Base-by-base conservation (phyloP, 2,113 vertebrate species). In the Lamprotornis superbus region DNA sequence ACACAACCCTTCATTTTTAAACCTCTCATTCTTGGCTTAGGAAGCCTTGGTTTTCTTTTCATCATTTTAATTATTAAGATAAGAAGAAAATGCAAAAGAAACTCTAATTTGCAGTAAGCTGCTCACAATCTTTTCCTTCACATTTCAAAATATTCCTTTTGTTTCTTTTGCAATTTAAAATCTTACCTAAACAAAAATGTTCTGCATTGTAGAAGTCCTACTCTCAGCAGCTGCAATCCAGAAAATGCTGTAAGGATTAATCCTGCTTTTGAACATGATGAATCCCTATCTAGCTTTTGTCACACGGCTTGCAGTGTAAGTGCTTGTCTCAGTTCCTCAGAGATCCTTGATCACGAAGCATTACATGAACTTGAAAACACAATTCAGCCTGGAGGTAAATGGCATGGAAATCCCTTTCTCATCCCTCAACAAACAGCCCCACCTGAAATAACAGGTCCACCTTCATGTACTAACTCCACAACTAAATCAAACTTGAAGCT, bases 51-150 rank as follows among this genome's bases (percentile, higher is more conserved):
- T 93, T 98, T 98, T 76, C 97, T 98, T 89, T 42, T 98, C 89
- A 96, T 98, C 61, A 95, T 97, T 94, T 87, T 98, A 95, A 97
- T 98, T 89, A 91, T 98, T 92, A 98, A 98, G 92, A 98, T 98
- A 87, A 98, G 98, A 97, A 98, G 98, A 98, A 98, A 98, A 98
- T 98, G 97, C 96, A 98, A 97, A 97, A 98, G 98, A 97, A 97
- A 95, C 76, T 93, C 98, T 81, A 97, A 98, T 33, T 94, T 98
- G 91, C 98, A 98, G 98, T 99, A 98, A 99, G 98, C 94, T 81
- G 74, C 74, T 83, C 79, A 90, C 25, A 11, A 71, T 31, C 82
- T 80, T 94, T 92, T 75, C 47, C 90, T 65, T 95, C 81, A 71
- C 40, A 69, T 95, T 84, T 92, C 47, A 95, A 90, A 89, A 75